phyloP scores from a whole-genome alignment of 1,140 invertebrate species.

The Drosophila yakuba region DNA sequence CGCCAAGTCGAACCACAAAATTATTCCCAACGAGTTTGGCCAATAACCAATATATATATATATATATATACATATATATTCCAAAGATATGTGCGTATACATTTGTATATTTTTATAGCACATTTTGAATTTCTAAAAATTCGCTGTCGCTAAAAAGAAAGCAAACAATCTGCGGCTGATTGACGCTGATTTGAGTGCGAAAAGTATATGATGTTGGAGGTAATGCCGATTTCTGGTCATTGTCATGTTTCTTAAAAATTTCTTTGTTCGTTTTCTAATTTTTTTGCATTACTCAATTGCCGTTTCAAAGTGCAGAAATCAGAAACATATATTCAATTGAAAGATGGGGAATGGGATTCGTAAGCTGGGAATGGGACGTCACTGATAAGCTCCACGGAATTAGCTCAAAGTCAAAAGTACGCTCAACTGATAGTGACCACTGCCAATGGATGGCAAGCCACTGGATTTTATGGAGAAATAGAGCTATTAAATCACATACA shows the following conservation, averaged over 20 bases:
- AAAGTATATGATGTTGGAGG: constrained; percentile 16
- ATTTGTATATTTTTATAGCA: not conserved
- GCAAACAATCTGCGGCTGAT: constrained; percentile 41
- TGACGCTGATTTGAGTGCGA: constrained; percentile 40
- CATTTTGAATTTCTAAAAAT: constrained; percentile 25
- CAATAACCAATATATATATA: constrained; percentile 11
- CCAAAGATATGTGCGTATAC: too few relatives aligned
- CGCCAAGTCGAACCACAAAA: constrained; percentile 1
- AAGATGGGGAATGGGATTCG: constrained; percentile 6
- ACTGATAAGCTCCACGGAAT: constrained; percentile 57
- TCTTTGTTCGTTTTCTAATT: constrained; percentile 21
- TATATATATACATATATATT: not conserved
- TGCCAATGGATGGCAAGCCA: not conserved
- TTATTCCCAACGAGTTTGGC: constrained; percentile 1
- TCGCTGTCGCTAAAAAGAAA: constrained; percentile 31
- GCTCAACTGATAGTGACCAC: constrained; percentile 16
- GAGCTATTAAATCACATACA: constrained; percentile 2
- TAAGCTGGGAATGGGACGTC: constrained; percentile 57
- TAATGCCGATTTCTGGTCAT: constrained; percentile 21
- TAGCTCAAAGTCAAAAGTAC: constrained; percentile 72
- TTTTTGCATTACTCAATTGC: constrained; percentile 37
- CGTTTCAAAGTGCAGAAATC: constrained; percentile 39
- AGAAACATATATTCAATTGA: constrained; percentile 7
- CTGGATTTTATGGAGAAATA: not conserved
- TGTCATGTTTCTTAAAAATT: constrained; percentile 20